Percentiles rank a stretch among this genome's conserved stretches.
These are phyloP conservation scores for Tipula lateralis DNA, from an alignment of 2,888 invertebrate species.

Conservation along the genomic window DNA sequence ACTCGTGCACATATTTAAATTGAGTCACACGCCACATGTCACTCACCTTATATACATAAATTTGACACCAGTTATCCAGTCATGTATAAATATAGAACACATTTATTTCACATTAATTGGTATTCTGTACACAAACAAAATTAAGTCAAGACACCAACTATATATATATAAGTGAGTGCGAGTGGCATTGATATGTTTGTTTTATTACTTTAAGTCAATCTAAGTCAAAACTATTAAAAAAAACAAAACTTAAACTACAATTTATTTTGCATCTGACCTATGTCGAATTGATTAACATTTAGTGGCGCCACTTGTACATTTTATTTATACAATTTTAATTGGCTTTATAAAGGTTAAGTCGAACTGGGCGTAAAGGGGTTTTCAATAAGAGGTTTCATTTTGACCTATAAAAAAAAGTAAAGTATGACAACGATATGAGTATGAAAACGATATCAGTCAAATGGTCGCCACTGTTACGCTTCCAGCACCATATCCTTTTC, in stretches of 20 bases:
- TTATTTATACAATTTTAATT: neutral
- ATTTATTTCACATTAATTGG: neutral
- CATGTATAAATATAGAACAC: neutral
- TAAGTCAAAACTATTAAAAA: neutral
- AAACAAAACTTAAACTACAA: neutral
- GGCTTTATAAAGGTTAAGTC: neutral
- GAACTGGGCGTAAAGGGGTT: too few relatives aligned
- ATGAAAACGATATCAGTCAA: too few relatives aligned
- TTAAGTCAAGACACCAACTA: neutral
- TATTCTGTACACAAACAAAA: neutral
- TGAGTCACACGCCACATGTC: neutral
- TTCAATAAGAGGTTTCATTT: too few relatives aligned
- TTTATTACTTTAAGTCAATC: neutral
- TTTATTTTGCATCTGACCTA: neutral
- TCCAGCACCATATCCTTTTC: too few relatives aligned
- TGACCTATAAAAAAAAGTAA: too few relatives aligned
- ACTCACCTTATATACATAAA: neutral
- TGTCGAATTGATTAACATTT: neutral
- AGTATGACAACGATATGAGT: too few relatives aligned
- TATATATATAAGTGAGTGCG: neutral
- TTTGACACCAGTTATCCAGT: neutral
- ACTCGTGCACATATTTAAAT: neutral
- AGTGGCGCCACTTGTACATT: neutral
- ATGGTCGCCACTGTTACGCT: too few relatives aligned
- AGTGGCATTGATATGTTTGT: neutral